These are phyloP conservation scores for Uromys caudimaculatus DNA, from an alignment of 2,797 vertebrate genomes.

Conservation along the genomic window DNA sequence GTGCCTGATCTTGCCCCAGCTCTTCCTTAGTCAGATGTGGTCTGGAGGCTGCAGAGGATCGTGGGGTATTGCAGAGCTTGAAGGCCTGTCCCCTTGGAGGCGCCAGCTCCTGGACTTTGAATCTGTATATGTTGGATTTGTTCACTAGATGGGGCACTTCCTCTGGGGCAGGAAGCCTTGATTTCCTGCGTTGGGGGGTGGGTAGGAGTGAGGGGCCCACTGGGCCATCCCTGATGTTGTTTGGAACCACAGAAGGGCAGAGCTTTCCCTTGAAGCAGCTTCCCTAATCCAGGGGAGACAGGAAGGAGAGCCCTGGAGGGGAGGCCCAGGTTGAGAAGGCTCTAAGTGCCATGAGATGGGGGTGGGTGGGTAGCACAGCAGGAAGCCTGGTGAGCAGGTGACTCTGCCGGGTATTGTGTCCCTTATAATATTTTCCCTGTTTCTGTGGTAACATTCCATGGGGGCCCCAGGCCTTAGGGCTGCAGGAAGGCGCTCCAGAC, in stretches of 20 bases:
- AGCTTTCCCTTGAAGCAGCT: constrained; percentile 26
- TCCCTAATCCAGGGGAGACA: constrained; percentile 32
- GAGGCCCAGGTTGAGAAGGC: constrained; percentile 66
- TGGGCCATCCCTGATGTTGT: constrained; percentile 60
- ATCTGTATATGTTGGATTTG: constrained; percentile 91
- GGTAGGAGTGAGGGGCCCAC: constrained; percentile 75
- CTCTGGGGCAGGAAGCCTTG: constrained; percentile 93
- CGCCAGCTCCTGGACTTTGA: neutral
- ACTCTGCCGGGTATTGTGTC: constrained; percentile 83
- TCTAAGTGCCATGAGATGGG: constrained; percentile 30
- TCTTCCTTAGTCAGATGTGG: neutral
- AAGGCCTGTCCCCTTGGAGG: constrained; percentile 32
- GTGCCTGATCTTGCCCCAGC: neutral
- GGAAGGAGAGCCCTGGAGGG: constrained; percentile 42
- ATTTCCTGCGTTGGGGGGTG: constrained; percentile 86
- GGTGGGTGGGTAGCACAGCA: constrained; percentile 75
- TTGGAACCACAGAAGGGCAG: constrained; percentile 8
- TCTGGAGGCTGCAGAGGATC: neutral
- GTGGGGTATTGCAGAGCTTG: neutral
- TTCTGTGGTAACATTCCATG: constrained; percentile 82
- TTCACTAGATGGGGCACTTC: constrained; percentile 92
- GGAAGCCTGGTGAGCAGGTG: constrained; percentile 83
- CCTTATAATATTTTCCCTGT: constrained; percentile 80
- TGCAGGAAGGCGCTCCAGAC: constrained; percentile 79
- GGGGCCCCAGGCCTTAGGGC: constrained; percentile 66